phyloP scores from a whole-genome alignment of 2,797 vertebrate species.

The Macropodus opercularis region DNA sequence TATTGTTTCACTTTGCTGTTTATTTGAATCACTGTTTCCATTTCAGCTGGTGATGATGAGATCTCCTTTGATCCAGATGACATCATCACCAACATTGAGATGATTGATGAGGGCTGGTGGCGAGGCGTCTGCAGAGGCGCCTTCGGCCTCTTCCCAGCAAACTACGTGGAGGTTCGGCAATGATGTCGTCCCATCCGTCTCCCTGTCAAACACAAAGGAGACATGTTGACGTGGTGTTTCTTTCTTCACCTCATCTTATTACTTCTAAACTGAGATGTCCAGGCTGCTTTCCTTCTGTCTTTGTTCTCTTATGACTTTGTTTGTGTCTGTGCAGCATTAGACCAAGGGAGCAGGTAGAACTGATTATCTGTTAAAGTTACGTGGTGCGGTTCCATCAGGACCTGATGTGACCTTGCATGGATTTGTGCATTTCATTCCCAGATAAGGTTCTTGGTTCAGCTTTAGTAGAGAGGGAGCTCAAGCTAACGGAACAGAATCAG shows the following conservation, averaged over 20 bases:
- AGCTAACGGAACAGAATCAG: constrained; percentile 18
- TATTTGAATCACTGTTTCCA: rapidly evolving
- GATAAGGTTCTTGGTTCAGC: constrained; percentile 5
- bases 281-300: background rate
- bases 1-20: no score
- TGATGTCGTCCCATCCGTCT: constrained; percentile 62
- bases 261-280: constrained; percentile 53
- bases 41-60: constrained; percentile 92
- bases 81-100: constrained; percentile 98
- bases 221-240: constrained; percentile 17
- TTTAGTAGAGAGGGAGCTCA: background rate
- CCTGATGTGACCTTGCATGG: background rate
- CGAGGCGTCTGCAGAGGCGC: constrained; percentile 90
- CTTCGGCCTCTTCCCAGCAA: constrained; percentile 95
- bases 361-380: constrained; percentile 15
- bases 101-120: constrained; percentile 99
- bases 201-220: constrained; percentile 30
- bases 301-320: background rate
- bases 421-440: background rate
- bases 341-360: background rate
- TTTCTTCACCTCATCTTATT: constrained; percentile 36
- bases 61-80: constrained; percentile 98
- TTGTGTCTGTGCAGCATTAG: constrained; percentile 11
- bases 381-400: background rate
- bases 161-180: constrained; percentile 94